Percentiles rank a stretch among this genome's conserved stretches.
Conservation (phyloP, 2,113 vertebrate species). For the Lophotis ruficrista region DNA sequence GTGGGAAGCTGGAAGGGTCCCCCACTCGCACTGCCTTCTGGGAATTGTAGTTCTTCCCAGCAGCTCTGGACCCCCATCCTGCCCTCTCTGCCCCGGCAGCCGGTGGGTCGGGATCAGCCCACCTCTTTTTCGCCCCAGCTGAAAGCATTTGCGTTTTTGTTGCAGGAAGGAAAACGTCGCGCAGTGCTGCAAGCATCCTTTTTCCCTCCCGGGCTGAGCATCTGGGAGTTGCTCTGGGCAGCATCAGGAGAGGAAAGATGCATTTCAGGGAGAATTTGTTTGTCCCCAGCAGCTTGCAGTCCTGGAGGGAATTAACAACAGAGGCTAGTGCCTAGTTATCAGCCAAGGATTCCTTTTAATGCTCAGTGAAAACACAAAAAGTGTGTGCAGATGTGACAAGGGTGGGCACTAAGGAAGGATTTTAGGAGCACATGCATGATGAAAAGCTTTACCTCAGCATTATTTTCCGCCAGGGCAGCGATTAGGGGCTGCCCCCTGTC, state of each 20-base stretch:
- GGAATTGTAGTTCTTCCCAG: conserved; percentile 14
- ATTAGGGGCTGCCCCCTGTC: not conserved
- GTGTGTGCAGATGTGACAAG: not conserved
- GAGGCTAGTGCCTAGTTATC: not conserved
- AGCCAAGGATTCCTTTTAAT: not conserved
- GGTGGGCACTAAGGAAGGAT: not conserved
- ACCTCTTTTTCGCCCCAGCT: not conserved
- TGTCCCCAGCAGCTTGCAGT: not conserved
- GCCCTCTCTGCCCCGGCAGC: not conserved
- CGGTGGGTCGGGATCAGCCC: not conserved
- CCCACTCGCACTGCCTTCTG: not conserved
- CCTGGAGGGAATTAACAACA: accelerated
- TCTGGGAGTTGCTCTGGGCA: not conserved
- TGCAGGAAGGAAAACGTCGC: not conserved
- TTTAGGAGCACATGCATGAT: not conserved
- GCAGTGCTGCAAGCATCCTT: not conserved
- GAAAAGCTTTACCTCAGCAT: not conserved
- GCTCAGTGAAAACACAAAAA: not conserved
- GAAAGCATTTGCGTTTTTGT: not conserved
- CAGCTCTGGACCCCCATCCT: not conserved
- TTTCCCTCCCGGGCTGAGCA: not conserved
- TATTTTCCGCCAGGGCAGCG: accelerated
- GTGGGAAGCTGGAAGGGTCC: not conserved
- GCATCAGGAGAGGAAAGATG: not conserved
- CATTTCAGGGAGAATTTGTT: not conserved